Evolutionary conservation across 2,113 vertebrate species (phyloP).

Genomic region (human (Homo sapiens)): GRCh38 chr18:56830001-56830500

Average conservation of each 20-base stretch:
- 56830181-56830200: background rate
- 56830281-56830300: background rate
- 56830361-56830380: background rate
- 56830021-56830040: background rate
- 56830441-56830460: background rate
- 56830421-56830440: background rate
- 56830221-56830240: background rate
- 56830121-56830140: background rate
- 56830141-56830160: background rate
- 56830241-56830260: background rate
- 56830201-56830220: constrained; percentile 6
- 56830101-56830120: background rate
- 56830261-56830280: background rate
- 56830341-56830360: background rate
- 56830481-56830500: background rate
- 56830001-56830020: background rate
- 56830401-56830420: background rate
- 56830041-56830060: background rate
- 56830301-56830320: background rate
- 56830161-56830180: background rate
- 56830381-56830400: background rate
- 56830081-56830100: background rate
- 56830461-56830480: background rate
- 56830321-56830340: background rate
- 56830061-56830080: background rate